A percentile compares a stretch with the other conserved stretches of the same genome.
Conservation (phyloP, 2,797 vertebrate genomes). For the Orientallactaga sibirica region DNA sequence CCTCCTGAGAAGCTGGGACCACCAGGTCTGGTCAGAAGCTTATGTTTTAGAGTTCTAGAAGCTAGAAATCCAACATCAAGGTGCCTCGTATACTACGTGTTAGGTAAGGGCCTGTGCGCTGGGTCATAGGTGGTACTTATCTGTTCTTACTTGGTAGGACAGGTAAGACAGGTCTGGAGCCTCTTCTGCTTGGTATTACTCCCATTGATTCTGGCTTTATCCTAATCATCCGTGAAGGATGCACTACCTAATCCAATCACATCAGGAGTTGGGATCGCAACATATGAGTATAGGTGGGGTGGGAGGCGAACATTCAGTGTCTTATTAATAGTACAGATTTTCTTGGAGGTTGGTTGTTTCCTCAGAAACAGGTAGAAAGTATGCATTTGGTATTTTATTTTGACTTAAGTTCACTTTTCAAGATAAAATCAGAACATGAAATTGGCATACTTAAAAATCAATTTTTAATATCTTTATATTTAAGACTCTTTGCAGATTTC, state of each 20-base stretch:
- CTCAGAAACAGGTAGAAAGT: conserved; percentile 9
- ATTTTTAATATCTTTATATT: conserved; percentile 59
- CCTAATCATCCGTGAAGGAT: background rate
- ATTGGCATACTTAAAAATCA: conserved; percentile 52
- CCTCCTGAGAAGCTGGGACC: background rate
- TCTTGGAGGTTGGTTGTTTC: background rate
- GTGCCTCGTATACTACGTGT: background rate
- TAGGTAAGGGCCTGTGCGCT: background rate
- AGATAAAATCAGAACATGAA: conserved; percentile 73
- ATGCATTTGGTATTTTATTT: conserved; percentile 49
- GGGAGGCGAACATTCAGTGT: too few species aligned
- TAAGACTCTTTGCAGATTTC: conserved; percentile 61
- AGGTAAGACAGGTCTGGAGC: background rate
- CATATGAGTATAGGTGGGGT: background rate
- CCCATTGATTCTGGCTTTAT: background rate
- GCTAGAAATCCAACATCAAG: background rate
- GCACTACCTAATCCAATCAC: background rate
- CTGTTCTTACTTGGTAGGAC: background rate
- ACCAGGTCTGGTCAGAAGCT: background rate
- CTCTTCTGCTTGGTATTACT: background rate
- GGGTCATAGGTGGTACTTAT: background rate
- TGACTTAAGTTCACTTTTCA: conserved; percentile 61
- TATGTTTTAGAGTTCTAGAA: background rate
- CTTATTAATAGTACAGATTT: background rate
- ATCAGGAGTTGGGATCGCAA: background rate